Evolutionary conservation across 2,888 invertebrate species (phyloP).

Genomic region (Drosophila fungiperda): DNA sequence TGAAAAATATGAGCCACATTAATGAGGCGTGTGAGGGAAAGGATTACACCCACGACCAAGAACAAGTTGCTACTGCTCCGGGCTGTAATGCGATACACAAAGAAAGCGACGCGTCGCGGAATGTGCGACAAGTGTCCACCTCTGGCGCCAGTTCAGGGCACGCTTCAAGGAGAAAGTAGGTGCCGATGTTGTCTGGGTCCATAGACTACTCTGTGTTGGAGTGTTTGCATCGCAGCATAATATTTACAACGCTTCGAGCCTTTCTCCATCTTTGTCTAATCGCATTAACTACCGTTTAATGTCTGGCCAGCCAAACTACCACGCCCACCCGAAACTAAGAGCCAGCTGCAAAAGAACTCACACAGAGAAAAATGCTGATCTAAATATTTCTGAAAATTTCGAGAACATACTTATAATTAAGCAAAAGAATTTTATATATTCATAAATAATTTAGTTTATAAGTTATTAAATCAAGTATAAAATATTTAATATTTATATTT

Average conservation of each 20-base stretch:
- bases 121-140: constrained; percentile 78
- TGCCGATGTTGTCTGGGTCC: constrained; percentile 19
- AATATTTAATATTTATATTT: neutral
- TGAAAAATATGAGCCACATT: constrained; percentile 73
- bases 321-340: constrained; percentile 40
- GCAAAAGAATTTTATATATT: neutral
- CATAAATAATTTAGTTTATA: neutral
- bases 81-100: constrained; percentile 65
- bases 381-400: neutral
- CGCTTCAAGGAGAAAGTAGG: constrained; percentile 59
- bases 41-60: constrained; percentile 45
- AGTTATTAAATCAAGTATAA: neutral
- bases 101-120: constrained; percentile 69
- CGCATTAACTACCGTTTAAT: constrained; percentile 78
- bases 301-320: constrained; percentile 50
- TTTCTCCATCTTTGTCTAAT: constrained; percentile 50
- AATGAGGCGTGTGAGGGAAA: constrained; percentile 65
- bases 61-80: constrained; percentile 13
- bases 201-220: constrained; percentile 3
- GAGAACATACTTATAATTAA: neutral
- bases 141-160: constrained; percentile 72
- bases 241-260: constrained; percentile 57
- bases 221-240: constrained; percentile 38
- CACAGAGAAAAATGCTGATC: neutral
- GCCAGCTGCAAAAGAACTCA: constrained; percentile 15